These are phyloP conservation scores for Meandrusa payeni DNA, from an alignment of 2,888 invertebrate genomes.

Conservation along the genomic window DNA sequence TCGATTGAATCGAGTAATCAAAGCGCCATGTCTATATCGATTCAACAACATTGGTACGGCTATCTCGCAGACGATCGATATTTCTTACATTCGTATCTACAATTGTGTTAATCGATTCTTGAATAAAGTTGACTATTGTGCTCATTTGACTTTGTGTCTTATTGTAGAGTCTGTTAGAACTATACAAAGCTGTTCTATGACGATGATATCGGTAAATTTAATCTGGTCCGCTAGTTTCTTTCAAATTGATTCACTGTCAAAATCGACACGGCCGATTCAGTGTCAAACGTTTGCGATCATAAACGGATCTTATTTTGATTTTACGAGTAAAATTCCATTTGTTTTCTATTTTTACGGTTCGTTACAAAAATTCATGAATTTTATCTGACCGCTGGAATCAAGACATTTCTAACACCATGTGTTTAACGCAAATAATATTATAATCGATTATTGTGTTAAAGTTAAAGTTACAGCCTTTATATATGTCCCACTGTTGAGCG, in stretches of 20 bases:
- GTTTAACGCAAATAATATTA: too few species aligned
- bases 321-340: slow-evolving; percentile 32
- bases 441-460: too few species aligned
- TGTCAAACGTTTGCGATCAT: slow-evolving; percentile 67
- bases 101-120: slow-evolving; percentile 41
- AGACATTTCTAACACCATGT: too few species aligned
- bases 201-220: slow-evolving; percentile 20
- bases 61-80: slow-evolving; percentile 72
- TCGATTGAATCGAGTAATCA: slow-evolving; percentile 75
- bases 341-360: slow-evolving; percentile 6
- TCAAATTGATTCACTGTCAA: slow-evolving; percentile 73
- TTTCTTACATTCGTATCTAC: slow-evolving; percentile 66
- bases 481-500: too few species aligned
- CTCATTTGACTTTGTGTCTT: slow-evolving; percentile 37
- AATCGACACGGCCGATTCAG: slow-evolving; percentile 64
- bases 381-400: too few species aligned
- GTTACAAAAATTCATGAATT: too few species aligned
- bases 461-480: too few species aligned
- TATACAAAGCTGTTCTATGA: not conserved
- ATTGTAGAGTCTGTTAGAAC: slow-evolving; percentile 23
- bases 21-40: slow-evolving; percentile 75
- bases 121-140: slow-evolving; percentile 26
- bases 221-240: slow-evolving; percentile 43
- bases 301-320: slow-evolving; percentile 54
- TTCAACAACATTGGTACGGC: slow-evolving; percentile 66